Base-by-base conservation (phyloP, 2,113 vertebrate genomes). In the Hirundichthys speculiger region DNA sequence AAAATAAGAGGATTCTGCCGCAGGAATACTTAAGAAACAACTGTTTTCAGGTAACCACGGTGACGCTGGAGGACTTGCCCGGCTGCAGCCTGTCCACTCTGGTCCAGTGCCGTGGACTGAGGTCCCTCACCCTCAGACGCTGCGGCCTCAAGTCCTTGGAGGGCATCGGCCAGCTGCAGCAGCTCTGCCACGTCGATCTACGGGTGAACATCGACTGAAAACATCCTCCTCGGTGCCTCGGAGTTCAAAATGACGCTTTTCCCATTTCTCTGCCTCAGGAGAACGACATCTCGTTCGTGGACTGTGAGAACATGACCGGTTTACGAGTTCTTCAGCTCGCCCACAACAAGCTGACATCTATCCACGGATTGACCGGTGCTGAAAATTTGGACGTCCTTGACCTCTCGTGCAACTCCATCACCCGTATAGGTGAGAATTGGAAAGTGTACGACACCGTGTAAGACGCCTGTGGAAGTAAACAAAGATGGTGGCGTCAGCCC, bases 381-480 rank as follows among this genome's bases (percentile, higher is more conserved):
- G 90, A 75, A 65, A 94, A 93, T 84, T 77, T 99, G 47, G 84
- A 81, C 4, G 82, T 86, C 68, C 93, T 99, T 59, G 94, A 99
- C 72, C 79, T 99, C 34, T 98, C 98, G 1, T 79, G 94, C 81
- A 99, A 99, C 72, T 93, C 80, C 87, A 94, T 99, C 83, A 95
- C 93, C 13, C 93, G 94, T 77, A 93, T 99, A 52, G 94, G 98
- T 99, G 91, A 95, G 95, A 38, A 8, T 10, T 13, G 5, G 5
- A 20, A 19, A 13, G 1, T 5, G 2, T 12, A 16, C 14, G 4
- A 13, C 21, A 18, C 2, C 14, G 16, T 3, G 8, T 21, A 19
- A 21, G 0, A 9, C 7, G 14, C 12, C 18, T 18, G 42, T 45
- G 18, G 16, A 18, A n/a, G 16, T 8, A 42, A 40, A 40, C 38